These are phyloP conservation scores for Drosophila athabasca DNA, from an alignment of 1,140 invertebrate genomes.

Conservation along the genomic window DNA sequence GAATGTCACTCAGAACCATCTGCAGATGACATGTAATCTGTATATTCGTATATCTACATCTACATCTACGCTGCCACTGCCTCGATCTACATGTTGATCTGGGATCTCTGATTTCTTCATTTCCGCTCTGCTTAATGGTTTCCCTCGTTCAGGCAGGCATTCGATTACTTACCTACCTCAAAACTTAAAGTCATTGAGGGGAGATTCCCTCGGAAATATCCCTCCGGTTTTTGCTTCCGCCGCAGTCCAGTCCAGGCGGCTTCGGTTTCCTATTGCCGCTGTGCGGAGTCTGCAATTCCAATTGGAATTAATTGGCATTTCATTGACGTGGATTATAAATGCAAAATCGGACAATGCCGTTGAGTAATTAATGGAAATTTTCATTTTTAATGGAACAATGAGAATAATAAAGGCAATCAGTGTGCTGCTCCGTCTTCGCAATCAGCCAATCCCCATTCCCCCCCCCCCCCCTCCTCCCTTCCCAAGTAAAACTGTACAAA, in stretches of 20 bases:
- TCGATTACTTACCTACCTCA: neutral
- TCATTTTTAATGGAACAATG: slow-evolving; percentile 43
- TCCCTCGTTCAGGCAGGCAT: neutral
- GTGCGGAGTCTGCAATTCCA: slow-evolving; percentile 16
- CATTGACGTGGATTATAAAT: slow-evolving; percentile 36
- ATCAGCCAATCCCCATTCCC: too few relatives aligned
- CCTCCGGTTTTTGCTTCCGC: slow-evolving; percentile 15
- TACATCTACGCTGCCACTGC: too few relatives aligned
- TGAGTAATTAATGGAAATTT: slow-evolving; percentile 34
- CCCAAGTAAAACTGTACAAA: slow-evolving; percentile 23
- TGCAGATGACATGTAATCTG: too few relatives aligned
- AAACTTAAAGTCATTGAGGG: neutral
- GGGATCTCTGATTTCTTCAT: too few relatives aligned
- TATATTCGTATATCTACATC: too few relatives aligned
- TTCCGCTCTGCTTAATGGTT: too few relatives aligned
- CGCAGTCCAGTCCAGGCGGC: neutral
- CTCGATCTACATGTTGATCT: too few relatives aligned
- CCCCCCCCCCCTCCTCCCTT: neutral
- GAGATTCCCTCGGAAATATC: neutral
- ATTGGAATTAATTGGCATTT: slow-evolving; percentile 31
- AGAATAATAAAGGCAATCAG: slow-evolving; percentile 33
- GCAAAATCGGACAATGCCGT: slow-evolving; percentile 36
- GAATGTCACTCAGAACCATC: too few relatives aligned
- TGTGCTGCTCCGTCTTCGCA: neutral
- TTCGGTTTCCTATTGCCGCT: slow-evolving; percentile 24